phyloP scores from a whole-genome alignment of 1,140 invertebrate genomes.

The Tetramorium alpestre region DNA sequence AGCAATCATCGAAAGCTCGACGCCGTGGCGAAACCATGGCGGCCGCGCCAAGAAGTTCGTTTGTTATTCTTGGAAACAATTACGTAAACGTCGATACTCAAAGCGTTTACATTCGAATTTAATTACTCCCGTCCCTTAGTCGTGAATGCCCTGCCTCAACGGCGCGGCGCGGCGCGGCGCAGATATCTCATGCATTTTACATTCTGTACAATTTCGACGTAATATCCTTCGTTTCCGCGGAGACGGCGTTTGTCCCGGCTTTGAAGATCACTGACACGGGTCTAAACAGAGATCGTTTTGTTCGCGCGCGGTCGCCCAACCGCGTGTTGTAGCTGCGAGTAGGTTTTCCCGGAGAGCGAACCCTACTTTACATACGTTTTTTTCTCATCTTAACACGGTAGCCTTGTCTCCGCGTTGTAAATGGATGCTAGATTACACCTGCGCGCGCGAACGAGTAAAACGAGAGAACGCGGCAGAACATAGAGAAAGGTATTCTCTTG shows the following conservation, averaged over 20 bases:
- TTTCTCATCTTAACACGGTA: conserved; percentile 41
- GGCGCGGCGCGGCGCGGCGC: background rate
- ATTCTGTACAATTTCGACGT: conserved; percentile 42
- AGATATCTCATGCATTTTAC: conserved; percentile 47
- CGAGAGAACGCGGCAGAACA: background rate
- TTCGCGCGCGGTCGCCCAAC: conserved; percentile 25
- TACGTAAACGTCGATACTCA: conserved; percentile 41
- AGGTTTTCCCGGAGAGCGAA: conserved; percentile 43
- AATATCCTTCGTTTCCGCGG: conserved; percentile 39
- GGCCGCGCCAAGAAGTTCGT: conserved; percentile 31
- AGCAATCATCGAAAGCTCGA: conserved; percentile 44
- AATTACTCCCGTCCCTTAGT: conserved; percentile 24
- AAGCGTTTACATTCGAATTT: conserved; percentile 48
- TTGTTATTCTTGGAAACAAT: conserved; percentile 47
- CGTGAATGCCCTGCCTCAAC: background rate
- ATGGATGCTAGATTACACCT: conserved; percentile 49
- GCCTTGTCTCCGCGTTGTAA: conserved; percentile 49
- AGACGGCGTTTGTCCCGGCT: conserved; percentile 37
- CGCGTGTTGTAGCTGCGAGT: background rate
- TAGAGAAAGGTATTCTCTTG: background rate
- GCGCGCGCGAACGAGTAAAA: conserved; percentile 23
- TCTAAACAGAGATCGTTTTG: conserved; percentile 58
- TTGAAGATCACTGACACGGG: conserved; percentile 53
- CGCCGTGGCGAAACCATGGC: background rate
- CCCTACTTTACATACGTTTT: conserved; percentile 50